Base-by-base conservation (phyloP, 2,797 vertebrate species). In the Sciaenops ocellatus region DNA sequence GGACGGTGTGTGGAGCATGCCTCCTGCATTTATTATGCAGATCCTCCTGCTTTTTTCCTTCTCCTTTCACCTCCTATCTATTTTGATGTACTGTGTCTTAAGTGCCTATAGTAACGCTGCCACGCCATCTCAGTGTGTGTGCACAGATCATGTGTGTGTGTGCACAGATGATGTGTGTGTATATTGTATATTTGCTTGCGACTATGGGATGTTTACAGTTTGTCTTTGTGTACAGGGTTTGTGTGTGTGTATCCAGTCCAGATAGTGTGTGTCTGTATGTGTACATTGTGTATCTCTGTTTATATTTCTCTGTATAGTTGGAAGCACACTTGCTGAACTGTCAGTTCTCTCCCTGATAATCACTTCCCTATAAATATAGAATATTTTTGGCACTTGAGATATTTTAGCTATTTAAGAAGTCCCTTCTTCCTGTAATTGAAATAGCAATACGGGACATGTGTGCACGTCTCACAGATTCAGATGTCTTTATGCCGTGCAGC, bases 11-110 rank as follows among this genome's bases (percentile, higher is more conserved):
- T 54, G n/a, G 42, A 57, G 66, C 50, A 44, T 47, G 26, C 69
- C 56, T 75, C 24, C 60, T 62, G 22, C 73, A 83, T 86, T 82
- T 63, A 80, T 82, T 84, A 74, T 57, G 68, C 41, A 79, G 80
- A 82, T 69, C 57, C 70, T 51, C n/a, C 30, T 26, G 17, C 72
- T 74, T 69, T 60, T 67, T 81, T 71, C 64, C 46, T 71, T 41
- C 30, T 64, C 22, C 50, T 50, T 69, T 68, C 73, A 70, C 62
- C 63, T 79, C 62, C 44, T 54, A 66, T 85, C 86, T 86, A 81
- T 86, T 77, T 62, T 68, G 60, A 79, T 75, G 68, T 65, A 67
- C 55, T 55, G 50, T 59, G 60, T 78, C 65, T 71, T 69, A 81
- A 82, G 80, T 82, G 79, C 56, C 38, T 15, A 41, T 52, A 34